These are phyloP conservation scores for Ormyrus labotus DNA, from an alignment of 2,888 invertebrate genomes.

Conservation along the genomic window DNA sequence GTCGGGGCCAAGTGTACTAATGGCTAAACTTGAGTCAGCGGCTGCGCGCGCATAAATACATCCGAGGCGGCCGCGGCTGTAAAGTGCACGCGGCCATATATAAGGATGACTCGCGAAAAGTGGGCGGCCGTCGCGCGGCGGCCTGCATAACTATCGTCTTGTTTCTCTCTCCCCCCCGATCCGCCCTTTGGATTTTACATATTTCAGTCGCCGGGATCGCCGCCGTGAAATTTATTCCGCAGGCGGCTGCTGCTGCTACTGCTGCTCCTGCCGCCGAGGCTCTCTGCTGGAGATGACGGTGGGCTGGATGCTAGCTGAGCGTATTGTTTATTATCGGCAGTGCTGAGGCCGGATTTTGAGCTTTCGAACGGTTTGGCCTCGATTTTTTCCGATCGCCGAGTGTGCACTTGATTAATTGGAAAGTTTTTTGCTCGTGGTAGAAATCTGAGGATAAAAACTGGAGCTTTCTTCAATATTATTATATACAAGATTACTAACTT, in stretches of 20 bases:
- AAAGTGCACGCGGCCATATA: conserved; percentile 61
- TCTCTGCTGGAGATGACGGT: too few species aligned
- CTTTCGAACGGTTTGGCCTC: too few species aligned
- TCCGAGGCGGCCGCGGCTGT: conserved; percentile 37
- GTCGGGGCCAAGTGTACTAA: conserved; percentile 42
- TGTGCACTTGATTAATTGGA: too few species aligned
- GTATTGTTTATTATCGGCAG: too few species aligned
- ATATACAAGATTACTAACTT: too few species aligned
- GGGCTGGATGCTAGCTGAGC: too few species aligned
- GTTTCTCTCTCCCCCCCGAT: conserved; percentile 12
- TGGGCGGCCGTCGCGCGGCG: not conserved
- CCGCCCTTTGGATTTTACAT: conserved; percentile 16
- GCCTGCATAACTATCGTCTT: conserved; percentile 55
- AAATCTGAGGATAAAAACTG: too few species aligned
- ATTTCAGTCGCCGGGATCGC: conserved; percentile 14
- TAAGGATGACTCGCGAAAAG: conserved; percentile 57
- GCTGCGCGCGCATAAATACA: conserved; percentile 50
- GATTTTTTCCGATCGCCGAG: too few species aligned
- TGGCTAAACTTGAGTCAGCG: conserved; percentile 49
- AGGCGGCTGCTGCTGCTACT: conserved; percentile 28
- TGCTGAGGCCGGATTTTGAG: too few species aligned
- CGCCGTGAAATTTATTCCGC: conserved; percentile 20
- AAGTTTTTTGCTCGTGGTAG: too few species aligned
- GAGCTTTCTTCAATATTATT: too few species aligned
- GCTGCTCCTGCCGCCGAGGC: too few species aligned